A percentile compares a stretch with the other conserved stretches of the same genome.
These are phyloP conservation scores for Watersipora subatra DNA, from an alignment of 1,140 invertebrate species.

Conservation along the genomic window DNA sequence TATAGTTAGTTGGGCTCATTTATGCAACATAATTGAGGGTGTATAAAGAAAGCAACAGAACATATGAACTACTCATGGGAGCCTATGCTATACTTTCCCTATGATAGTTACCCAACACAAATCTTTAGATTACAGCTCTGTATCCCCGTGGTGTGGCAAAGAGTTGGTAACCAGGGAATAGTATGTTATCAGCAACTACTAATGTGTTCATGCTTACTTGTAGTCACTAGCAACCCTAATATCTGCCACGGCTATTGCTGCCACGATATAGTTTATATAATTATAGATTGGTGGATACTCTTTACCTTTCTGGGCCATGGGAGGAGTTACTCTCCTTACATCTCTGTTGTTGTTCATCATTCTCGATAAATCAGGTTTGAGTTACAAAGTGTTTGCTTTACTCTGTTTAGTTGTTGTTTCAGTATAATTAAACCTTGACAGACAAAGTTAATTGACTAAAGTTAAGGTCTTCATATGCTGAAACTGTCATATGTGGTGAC, in stretches of 20 bases:
- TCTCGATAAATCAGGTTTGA: neutral
- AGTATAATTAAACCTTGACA: neutral
- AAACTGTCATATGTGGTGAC: neutral
- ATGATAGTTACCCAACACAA: no score
- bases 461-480: neutral
- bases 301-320: neutral
- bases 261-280: neutral
- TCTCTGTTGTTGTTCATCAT: neutral
- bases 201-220: neutral
- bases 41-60: no score
- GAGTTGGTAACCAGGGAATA: neutral
- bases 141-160: no score
- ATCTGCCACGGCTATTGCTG: neutral
- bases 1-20: no score
- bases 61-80: no score
- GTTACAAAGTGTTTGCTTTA: neutral
- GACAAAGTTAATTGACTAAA: neutral
- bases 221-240: neutral
- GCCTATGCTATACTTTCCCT: no score
- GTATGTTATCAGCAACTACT: neutral
- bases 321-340: neutral
- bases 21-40: no score
- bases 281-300: neutral
- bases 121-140: no score
- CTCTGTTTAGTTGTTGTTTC: neutral